Conservation (phyloP, 2,797 vertebrate species). For the Epinephelus awoara region DNA sequence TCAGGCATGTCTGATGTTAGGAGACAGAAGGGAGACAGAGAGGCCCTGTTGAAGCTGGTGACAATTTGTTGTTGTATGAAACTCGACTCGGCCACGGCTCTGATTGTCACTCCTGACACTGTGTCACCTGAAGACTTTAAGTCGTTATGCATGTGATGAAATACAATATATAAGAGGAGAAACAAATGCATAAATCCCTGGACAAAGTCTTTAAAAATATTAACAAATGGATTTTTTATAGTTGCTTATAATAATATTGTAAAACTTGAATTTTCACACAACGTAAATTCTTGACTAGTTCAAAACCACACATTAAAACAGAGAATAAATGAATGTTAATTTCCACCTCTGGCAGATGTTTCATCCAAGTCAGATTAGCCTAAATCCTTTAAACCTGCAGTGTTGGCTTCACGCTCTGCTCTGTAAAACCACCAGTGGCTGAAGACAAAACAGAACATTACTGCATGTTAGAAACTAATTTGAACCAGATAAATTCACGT, state of each 20-base stretch:
- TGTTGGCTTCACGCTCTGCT: conserved; percentile 5
- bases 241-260: too few relatives aligned
- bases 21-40: conserved; percentile 3
- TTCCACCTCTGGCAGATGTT: conserved; percentile 22
- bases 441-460: background rate
- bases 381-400: conserved; percentile 29
- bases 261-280: too few relatives aligned
- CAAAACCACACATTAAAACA: background rate
- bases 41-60: background rate
- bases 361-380: conserved; percentile 21
- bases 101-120: background rate
- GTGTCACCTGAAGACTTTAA: background rate
- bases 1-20: background rate
- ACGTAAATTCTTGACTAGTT: background rate
- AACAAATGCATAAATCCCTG: background rate
- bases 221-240: too few relatives aligned
- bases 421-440: conserved; percentile 8
- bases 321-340: conserved; percentile 4
- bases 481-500: background rate
- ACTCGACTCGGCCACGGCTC: background rate
- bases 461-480: background rate
- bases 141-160: background rate
- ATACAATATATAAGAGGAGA: background rate
- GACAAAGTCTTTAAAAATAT: background rate
- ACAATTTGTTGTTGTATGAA: conserved; percentile 6